Percentiles rank a stretch among this genome's conserved stretches.
Evolutionary conservation across 35 echinoderm and acorn worm species (phyloP).

Genomic region (Anneissia japonica): DNA sequence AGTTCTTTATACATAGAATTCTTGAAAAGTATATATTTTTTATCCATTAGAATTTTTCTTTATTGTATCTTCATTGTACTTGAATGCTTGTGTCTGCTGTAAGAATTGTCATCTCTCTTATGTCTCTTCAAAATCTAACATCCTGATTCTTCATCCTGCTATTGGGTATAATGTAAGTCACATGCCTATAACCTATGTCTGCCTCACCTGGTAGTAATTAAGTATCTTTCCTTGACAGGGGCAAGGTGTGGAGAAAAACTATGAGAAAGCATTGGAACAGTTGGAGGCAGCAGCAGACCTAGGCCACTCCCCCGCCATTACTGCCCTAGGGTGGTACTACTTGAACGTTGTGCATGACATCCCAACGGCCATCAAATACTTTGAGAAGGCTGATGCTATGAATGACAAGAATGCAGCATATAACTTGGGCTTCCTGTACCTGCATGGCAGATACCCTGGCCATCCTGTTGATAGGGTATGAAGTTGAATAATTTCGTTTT

Average conservation of each 20-base stretch:
- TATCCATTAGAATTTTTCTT: background rate
- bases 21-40: background rate
- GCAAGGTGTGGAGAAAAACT: constrained; percentile 68
- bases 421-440: constrained; percentile 78
- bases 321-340: constrained; percentile 85
- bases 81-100: no score
- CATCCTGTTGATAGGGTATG: constrained; percentile 56
- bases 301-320: constrained; percentile 87
- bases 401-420: constrained; percentile 75
- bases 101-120: no score
- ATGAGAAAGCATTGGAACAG: constrained; percentile 64
- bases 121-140: no score
- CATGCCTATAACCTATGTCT: no score
- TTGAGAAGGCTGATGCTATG: constrained; percentile 49
- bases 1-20: no score
- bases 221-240: constrained; percentile 47
- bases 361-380: constrained; percentile 34
- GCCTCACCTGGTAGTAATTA: no score
- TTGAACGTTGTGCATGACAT: constrained; percentile 55
- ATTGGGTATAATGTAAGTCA: no score
- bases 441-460: constrained; percentile 63
- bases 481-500: background rate
- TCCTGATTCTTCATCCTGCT: no score
- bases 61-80: background rate
- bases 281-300: constrained; percentile 66